Conservation (phyloP, 2,888 invertebrate species). For the Choreutis nemorana region DNA sequence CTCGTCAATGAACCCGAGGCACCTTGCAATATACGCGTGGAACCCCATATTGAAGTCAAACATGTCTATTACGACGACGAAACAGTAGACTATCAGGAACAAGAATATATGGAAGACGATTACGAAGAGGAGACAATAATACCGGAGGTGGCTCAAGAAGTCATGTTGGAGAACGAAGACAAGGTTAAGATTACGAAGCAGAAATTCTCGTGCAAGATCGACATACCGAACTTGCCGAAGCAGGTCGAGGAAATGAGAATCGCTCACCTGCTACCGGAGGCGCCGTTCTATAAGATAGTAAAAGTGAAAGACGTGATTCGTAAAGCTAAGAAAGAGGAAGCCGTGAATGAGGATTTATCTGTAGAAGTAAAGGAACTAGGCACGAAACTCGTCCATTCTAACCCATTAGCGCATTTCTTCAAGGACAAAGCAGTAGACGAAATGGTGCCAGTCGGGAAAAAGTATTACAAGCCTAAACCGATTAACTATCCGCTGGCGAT, state of each 20-base stretch:
- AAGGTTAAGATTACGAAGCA: constrained; percentile 15
- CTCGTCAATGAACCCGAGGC: constrained; percentile 14
- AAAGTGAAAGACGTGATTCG: constrained; percentile 26
- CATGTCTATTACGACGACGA: constrained; percentile 7
- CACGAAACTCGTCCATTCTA: constrained; percentile 34
- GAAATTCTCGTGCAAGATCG: no score
- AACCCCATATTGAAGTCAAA: not conserved
- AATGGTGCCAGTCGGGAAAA: constrained; percentile 18
- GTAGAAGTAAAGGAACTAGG: no score
- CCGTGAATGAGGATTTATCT: no score
- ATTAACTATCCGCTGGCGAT: constrained; percentile 28
- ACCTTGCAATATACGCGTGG: no score
- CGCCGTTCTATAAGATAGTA: constrained; percentile 47
- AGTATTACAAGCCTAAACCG: constrained; percentile 27
- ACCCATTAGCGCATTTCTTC: constrained; percentile 43
- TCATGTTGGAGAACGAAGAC: constrained; percentile 30
- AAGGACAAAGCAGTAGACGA: constrained; percentile 22
- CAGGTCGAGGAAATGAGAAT: constrained; percentile 27
- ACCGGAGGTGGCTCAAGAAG: constrained; percentile 46
- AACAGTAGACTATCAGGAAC: constrained; percentile 10
- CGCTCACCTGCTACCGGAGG: constrained; percentile 34
- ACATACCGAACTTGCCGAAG: constrained; percentile 27
- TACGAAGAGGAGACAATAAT: constrained; percentile 18
- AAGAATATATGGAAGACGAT: constrained; percentile 13
- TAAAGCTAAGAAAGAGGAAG: not conserved